Percentiles rank a stretch among this genome's conserved stretches.
These are phyloP conservation scores for Chondrilla cf. caribensis DNA, from an alignment of 37 sponge, comb jelly and placozoan species.

Conservation along the genomic window DNA sequence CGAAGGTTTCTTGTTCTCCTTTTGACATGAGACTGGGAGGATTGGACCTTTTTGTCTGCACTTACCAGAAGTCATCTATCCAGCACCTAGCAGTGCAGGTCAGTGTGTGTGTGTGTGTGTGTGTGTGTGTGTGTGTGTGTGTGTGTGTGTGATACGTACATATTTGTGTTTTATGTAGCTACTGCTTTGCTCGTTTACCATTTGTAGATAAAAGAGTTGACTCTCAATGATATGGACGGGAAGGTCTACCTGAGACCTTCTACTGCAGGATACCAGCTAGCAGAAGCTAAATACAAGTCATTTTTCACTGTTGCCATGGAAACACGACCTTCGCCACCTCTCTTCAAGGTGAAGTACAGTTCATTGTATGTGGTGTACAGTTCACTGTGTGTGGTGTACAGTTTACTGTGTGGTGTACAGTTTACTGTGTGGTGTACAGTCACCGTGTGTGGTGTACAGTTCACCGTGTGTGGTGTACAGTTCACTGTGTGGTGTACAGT, in stretches of 20 bases:
- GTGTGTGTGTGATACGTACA: conserved; percentile 5
- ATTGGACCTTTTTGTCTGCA: neutral
- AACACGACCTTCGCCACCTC: conserved; percentile 12
- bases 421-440: too few relatives aligned
- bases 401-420: too few relatives aligned
- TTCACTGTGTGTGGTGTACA: too few relatives aligned
- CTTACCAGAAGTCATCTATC: neutral
- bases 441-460: too few relatives aligned
- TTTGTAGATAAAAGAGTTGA: neutral
- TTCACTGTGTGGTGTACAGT: too few relatives aligned
- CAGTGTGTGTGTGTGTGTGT: conserved; percentile 29
- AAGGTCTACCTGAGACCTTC: neutral
- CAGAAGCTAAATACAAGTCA: neutral
- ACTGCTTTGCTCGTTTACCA: neutral
- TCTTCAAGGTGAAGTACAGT: neutral
- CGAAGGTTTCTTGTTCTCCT: too few relatives aligned
- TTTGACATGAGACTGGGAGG: neutral
- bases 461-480: too few relatives aligned
- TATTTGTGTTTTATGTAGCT: neutral
- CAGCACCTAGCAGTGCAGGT: conserved; percentile 16
- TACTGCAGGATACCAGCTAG: neutral
- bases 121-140: conserved; percentile 37
- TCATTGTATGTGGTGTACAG: too few relatives aligned
- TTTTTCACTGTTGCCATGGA: conserved; percentile 78
- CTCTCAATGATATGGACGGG: neutral